phyloP scores from a whole-genome alignment of 2,888 invertebrate species.

The Amorpha juglandis region DNA sequence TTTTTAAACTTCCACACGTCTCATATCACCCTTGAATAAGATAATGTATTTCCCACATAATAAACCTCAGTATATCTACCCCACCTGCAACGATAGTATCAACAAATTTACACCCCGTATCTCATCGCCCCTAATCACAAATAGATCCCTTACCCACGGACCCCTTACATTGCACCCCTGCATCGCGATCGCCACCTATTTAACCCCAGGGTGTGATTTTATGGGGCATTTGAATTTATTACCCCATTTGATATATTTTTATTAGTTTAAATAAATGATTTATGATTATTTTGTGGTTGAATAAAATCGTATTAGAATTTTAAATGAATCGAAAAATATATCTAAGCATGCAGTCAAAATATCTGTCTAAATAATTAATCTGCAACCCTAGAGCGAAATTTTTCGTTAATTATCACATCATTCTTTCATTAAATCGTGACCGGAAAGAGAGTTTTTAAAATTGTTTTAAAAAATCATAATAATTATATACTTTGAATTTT shows the following conservation, averaged over 20 bases:
- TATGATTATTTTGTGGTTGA: neutral
- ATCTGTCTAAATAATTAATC: no score
- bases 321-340: no score
- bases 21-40: no score
- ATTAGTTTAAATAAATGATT: neutral
- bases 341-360: no score
- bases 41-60: conserved; percentile 5
- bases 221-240: conserved; percentile 40
- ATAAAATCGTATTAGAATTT: no score
- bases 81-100: conserved; percentile 22
- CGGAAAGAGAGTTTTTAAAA: no score
- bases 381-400: no score
- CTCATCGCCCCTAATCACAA: conserved; percentile 38
- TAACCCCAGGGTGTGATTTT: conserved; percentile 37
- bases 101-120: conserved; percentile 41
- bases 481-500: no score
- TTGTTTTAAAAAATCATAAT: no score
- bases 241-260: conserved; percentile 26
- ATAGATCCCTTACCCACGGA: conserved; percentile 41
- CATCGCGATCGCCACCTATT: conserved; percentile 42
- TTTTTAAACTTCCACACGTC: no score
- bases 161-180: conserved; percentile 39
- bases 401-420: no score
- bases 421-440: no score
- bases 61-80: conserved; percentile 13